Evolutionary conservation across 2,113 vertebrate genomes (phyloP).

Genomic region (Crotalus helleri): DNA sequence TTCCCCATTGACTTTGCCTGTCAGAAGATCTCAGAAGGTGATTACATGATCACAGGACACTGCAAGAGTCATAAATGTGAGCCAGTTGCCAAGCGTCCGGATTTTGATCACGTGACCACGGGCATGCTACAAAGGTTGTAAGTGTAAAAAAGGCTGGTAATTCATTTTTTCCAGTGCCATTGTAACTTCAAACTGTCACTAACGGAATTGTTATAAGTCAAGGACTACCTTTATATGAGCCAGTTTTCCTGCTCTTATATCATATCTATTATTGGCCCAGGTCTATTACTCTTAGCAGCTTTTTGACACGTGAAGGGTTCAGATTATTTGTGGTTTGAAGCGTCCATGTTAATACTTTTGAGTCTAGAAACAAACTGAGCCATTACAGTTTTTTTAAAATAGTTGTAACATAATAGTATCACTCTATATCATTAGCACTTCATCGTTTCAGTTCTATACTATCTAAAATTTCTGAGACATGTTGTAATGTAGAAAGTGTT

Average conservation of each 20-base stretch:
- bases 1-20: background rate
- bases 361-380: background rate
- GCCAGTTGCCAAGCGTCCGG: background rate
- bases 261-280: background rate
- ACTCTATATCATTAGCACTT: background rate
- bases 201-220: no score
- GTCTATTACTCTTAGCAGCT: background rate
- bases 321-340: background rate
- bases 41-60: background rate
- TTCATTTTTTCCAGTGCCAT: no score
- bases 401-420: background rate
- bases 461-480: background rate
- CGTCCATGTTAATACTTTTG: background rate
- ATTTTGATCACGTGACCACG: background rate
- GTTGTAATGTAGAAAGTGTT: background rate
- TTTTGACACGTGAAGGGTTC: background rate
- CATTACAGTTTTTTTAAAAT: background rate
- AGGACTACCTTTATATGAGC: background rate
- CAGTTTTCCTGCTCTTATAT: background rate
- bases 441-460: background rate
- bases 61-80: background rate
- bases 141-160: background rate
- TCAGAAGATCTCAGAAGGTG: no score
- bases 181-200: no score
- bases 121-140: no score